phyloP scores from a whole-genome alignment of 2,888 invertebrate species.

The Caenorhabditis imperialis region DNA sequence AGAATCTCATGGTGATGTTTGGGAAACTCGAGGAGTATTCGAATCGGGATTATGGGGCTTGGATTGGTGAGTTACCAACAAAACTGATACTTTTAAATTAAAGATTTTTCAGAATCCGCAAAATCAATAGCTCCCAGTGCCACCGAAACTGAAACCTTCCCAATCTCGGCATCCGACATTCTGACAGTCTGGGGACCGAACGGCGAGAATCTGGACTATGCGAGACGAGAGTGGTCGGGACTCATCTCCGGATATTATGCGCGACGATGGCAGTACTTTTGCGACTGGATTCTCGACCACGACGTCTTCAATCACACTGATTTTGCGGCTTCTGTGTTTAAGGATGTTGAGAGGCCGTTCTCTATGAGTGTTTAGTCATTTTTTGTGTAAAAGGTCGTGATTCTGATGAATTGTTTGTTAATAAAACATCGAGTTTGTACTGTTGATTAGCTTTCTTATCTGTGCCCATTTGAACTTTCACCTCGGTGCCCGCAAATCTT shows the following conservation, averaged over 20 bases:
- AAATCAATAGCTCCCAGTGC: slow-evolving; percentile 26
- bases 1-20: slow-evolving; percentile 43
- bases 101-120: slow-evolving; percentile 16
- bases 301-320: slow-evolving; percentile 51
- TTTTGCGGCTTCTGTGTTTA: slow-evolving; percentile 41
- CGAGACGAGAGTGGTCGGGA: slow-evolving; percentile 59
- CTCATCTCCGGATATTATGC: slow-evolving; percentile 59
- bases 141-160: slow-evolving; percentile 36
- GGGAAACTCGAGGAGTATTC: slow-evolving; percentile 31
- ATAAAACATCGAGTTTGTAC: too few relatives aligned
- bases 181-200: slow-evolving; percentile 40
- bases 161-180: slow-evolving; percentile 29
- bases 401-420: slow-evolving; percentile 24
- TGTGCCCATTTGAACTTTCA: too few relatives aligned
- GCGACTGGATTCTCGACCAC: slow-evolving; percentile 57
- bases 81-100: background rate
- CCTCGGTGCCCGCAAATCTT: too few relatives aligned
- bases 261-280: slow-evolving; percentile 63
- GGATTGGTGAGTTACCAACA: slow-evolving; percentile 28
- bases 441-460: too few relatives aligned
- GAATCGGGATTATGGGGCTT: slow-evolving; percentile 38
- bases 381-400: background rate
- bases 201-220: slow-evolving; percentile 50
- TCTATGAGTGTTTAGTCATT: slow-evolving; percentile 1
- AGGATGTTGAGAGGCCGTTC: slow-evolving; percentile 53